These are phyloP conservation scores for Tokudaia muenninki DNA, from an alignment of 2,797 vertebrate genomes.

Conservation along the genomic window DNA sequence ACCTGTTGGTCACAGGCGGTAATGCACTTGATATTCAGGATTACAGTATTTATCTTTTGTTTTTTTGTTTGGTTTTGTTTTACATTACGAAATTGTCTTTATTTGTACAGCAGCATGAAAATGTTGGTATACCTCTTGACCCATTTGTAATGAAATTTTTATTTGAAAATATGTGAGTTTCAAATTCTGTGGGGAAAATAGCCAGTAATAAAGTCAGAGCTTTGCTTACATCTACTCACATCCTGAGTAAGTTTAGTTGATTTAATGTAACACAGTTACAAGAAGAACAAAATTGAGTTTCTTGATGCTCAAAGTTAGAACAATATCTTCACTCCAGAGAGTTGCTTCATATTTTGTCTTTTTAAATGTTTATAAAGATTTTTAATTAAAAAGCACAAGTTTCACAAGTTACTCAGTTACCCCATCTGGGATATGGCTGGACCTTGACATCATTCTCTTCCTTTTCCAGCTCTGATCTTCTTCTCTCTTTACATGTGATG, in stretches of 20 bases:
- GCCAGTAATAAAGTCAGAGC: neutral
- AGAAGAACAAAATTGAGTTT: neutral
- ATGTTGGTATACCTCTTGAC: neutral
- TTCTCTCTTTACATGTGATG: too few species aligned
- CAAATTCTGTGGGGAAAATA: neutral
- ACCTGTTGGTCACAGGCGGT: conserved; percentile 76
- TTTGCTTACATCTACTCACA: neutral
- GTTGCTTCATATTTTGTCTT: neutral
- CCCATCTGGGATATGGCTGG: neutral
- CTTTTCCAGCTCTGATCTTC: neutral
- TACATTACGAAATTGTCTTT: neutral
- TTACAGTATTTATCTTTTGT: neutral
- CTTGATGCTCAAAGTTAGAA: neutral
- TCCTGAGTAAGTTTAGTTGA: neutral
- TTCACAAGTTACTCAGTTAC: neutral
- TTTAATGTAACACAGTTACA: neutral
- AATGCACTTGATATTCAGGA: conserved; percentile 42
- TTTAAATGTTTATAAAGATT: neutral
- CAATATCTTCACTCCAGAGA: neutral
- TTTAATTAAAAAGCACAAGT: neutral
- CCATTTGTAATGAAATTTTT: neutral
- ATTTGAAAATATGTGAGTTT: conserved; percentile 18
- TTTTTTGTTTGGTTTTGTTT: too few species aligned
- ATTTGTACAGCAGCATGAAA: neutral
- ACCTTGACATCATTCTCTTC: neutral